Base-by-base conservation (phyloP, 2,888 invertebrate genomes). In the Vanessa cardui region DNA sequence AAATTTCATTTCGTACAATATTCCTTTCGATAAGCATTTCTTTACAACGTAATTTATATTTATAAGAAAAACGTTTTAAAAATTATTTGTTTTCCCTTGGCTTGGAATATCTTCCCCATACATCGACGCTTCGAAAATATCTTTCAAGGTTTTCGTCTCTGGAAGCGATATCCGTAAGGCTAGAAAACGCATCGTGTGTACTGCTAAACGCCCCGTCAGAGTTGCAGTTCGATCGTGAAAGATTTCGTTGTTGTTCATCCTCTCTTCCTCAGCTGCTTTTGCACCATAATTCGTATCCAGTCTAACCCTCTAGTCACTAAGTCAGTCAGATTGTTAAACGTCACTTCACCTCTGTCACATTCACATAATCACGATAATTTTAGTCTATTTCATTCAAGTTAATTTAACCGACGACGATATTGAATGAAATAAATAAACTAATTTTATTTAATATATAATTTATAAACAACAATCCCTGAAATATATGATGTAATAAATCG, bases 171-270 rank as follows among this genome's bases (percentile, higher is more conserved):
- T 89, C 89, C 3, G 83, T 76, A 5, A 81, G 76, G 58, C 75
- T 81, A n/a, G 74, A 46, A 52, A 70, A 69, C 26, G 79, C 77
- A 58, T 81, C 84, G 73, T 84, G 80, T 0, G 89, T 82, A 39
- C 82, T 85, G 69, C 91, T 90, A 70, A 83, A 80, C 0, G 84
- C 84, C n/a, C 82, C 87, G 26, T 89, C 90, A 0, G 89, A 90
- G 74, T 84, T 83, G 62, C 88, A 90, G 67, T 87, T 88, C 2
- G 85, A 82, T 26, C 78, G 81, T 6, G 92, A 91, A 58, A 92
- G 74, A 68, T 92, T 91, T 6, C 92, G 82, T n/a, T n/a, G n/a
- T 91, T 92, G 89, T 86, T 88, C 89, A 90, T 89, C 83, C 85
- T 84, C 84, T 85, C 83, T 86, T 70, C 85, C 86, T 86, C 88